Conservation (phyloP, 2,113 vertebrate genomes). For the Menidia beryllina region DNA sequence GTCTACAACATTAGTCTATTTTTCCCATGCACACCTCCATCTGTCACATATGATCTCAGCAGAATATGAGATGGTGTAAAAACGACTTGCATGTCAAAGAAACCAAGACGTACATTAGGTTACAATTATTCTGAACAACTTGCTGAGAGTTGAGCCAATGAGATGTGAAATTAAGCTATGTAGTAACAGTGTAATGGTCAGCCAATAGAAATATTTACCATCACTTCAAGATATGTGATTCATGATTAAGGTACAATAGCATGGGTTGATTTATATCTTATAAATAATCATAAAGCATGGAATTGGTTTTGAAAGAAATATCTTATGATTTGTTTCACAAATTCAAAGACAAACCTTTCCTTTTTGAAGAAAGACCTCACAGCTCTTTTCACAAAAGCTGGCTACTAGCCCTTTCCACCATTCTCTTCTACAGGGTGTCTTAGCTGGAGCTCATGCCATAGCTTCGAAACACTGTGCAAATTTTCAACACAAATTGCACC, state of each 20-base stretch:
- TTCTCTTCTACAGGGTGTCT: neutral
- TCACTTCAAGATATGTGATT: too few species aligned
- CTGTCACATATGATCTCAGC: constrained; percentile 21
- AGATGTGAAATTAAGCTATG: too few species aligned
- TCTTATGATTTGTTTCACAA: too few species aligned
- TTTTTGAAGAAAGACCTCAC: too few species aligned
- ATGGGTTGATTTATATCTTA: too few species aligned
- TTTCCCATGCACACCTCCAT: constrained; percentile 15
- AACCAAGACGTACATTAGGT: constrained; percentile 14
- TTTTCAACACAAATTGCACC: neutral
- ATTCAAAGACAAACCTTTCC: too few species aligned
- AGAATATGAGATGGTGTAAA: constrained; percentile 33
- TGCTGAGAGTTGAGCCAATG: neutral
- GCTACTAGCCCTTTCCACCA: neutral
- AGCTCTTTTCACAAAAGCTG: neutral
- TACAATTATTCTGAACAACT: constrained; percentile 19
- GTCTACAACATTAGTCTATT: constrained; percentile 20
- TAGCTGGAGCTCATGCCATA: neutral
- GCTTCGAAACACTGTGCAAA: neutral
- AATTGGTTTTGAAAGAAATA: too few species aligned
- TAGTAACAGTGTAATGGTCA: too few species aligned
- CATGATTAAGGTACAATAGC: too few species aligned
- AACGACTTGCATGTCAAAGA: constrained; percentile 24
- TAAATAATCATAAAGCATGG: too few species aligned
- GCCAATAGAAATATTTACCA: too few species aligned